Evolutionary conservation across 2,113 vertebrate species (phyloP).

Genomic region (Poeciliopsis prolifica): DNA sequence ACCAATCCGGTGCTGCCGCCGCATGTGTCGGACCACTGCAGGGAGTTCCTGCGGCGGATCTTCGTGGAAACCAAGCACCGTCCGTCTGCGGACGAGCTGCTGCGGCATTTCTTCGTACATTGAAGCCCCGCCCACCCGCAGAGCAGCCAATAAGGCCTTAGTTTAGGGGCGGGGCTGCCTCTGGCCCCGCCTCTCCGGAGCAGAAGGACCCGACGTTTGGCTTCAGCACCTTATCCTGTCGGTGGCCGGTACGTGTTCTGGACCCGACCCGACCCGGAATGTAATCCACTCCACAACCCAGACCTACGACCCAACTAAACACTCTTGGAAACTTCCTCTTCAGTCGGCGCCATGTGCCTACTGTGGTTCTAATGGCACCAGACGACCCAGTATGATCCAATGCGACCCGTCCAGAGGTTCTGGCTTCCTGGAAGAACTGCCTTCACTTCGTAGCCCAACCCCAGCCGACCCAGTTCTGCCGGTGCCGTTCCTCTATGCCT

Average conservation of each 20-base stretch:
- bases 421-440: slow-evolving; percentile 39
- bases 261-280: slow-evolving; percentile 75
- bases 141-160: slow-evolving; percentile 67
- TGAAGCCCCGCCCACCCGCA: slow-evolving; percentile 67
- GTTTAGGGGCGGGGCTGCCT: slow-evolving; percentile 33
- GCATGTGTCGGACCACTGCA: slow-evolving; percentile 93
- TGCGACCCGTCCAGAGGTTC: slow-evolving; percentile 6
- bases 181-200: slow-evolving; percentile 57
- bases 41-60: slow-evolving; percentile 96
- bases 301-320: slow-evolving; percentile 35
- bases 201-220: slow-evolving; percentile 51
- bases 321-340: slow-evolving; percentile 22
- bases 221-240: slow-evolving; percentile 79
- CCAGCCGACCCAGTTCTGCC: slow-evolving; percentile 53
- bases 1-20: slow-evolving; percentile 94
- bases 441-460: slow-evolving; percentile 44
- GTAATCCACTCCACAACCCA: slow-evolving; percentile 67
- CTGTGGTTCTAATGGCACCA: slow-evolving; percentile 46
- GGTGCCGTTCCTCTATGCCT: slow-evolving; percentile 38
- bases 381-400: slow-evolving; percentile 11
- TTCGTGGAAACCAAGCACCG: slow-evolving; percentile 96
- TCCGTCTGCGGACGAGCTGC: slow-evolving; percentile 92
- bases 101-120: slow-evolving; percentile 96
- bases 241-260: slow-evolving; percentile 36
- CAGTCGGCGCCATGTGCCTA: slow-evolving; percentile 70